Base-by-base conservation (phyloP, 2,113 vertebrate species). In the Sebastes schlegelii region DNA sequence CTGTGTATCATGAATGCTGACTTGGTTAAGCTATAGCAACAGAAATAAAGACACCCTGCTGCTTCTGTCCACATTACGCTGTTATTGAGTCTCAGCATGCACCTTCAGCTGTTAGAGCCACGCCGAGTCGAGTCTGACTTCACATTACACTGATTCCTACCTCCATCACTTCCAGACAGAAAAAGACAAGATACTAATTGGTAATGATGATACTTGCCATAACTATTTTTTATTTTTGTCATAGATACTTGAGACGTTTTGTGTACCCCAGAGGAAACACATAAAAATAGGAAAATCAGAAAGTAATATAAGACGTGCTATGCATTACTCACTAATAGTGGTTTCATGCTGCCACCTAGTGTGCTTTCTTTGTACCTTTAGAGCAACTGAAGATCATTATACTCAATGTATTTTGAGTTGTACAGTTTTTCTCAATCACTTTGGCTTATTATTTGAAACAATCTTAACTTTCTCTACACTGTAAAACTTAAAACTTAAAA, bases 11-110 rank as follows among this genome's bases (percentile, higher is more conserved):
- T 89, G 86, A 92, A 91, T 89, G 89, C 90, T 87, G 91, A 90
- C 86, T 90, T 88, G 79, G 84, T 89, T 76, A 91, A 90, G 80
- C 89, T 91, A 85, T 64, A 86, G 80, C 89, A 87, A 86, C 90
- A 90, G 80, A 92, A 94, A 93, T 93, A 94, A 92, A 92, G 64
- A 91, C 74, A 81, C 73, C 85, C 84, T 90, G 91, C 92, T 92
- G 90, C 91, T 92, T 93, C 87, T 83, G 79, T 88, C 84, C 46
- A 54, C 48, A 43, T 71, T 1, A 10, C 63, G 45, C 55, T 65
- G 72, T 84, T 66, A 60, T 83, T 89, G 34, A 67, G 40, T 73
- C 54, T 23, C 46, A 34, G 5, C 46, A 52, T 14, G 21, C 49
- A 23, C 12, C n/a, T 6, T 40, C 46, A 17, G 2, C 49, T 21